These are phyloP conservation scores for Hylia prasina DNA, from an alignment of 2,113 vertebrate genomes.

Conservation along the genomic window DNA sequence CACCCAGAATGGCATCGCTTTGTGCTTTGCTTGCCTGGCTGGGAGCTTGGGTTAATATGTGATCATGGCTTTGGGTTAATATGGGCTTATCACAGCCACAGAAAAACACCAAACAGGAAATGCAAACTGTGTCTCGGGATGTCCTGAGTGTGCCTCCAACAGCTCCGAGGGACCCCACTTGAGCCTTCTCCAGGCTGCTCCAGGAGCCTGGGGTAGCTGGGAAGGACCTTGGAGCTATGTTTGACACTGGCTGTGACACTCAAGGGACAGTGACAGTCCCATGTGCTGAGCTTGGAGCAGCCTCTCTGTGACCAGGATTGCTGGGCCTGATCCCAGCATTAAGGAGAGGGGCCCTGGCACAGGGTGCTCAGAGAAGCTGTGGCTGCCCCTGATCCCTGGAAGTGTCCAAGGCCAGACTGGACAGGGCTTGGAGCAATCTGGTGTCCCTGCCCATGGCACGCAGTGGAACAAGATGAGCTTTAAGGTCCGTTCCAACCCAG, in stretches of 20 bases:
- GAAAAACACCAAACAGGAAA: neutral
- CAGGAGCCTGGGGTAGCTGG: neutral
- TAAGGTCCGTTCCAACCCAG: neutral
- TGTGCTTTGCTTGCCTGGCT: neutral
- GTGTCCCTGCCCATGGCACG: neutral
- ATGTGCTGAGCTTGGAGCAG: neutral
- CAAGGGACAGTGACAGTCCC: neutral
- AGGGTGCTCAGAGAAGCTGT: neutral
- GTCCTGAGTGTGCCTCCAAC: too few species aligned
- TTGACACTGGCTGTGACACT: fast-evolving
- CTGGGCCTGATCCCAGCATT: neutral
- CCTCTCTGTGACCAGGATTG: neutral
- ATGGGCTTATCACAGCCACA: neutral
- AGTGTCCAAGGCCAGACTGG: neutral
- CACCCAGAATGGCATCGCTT: fast-evolving
- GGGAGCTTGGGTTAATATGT: neutral
- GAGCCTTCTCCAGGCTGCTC: fast-evolving
- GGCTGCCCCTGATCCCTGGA: neutral
- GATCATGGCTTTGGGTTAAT: neutral
- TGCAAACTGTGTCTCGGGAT: fast-evolving
- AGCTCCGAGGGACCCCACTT: neutral
- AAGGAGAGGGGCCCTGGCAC: neutral
- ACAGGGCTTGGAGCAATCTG: neutral
- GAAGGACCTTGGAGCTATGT: neutral
- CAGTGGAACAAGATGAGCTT: neutral